Evolutionary conservation across 2,888 invertebrate genomes (phyloP).

Genomic region (Cataglyphis rosenhaueri): DNA sequence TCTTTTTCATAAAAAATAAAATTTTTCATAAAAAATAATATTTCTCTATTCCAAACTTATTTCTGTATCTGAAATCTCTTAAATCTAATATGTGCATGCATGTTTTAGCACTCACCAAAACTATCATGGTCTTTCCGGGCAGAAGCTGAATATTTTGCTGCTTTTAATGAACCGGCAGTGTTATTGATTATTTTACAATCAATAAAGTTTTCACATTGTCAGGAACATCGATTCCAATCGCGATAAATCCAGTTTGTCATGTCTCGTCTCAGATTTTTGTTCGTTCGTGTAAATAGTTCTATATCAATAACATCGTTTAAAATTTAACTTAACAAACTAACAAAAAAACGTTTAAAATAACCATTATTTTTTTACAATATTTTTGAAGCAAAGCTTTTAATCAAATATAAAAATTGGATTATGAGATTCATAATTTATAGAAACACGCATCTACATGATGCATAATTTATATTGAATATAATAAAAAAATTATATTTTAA

Average conservation of each 20-base stretch:
- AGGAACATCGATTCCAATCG: neutral
- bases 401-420: neutral
- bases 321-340: neutral
- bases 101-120: conserved; percentile 31
- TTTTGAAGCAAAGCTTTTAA: neutral
- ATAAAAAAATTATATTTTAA: neutral
- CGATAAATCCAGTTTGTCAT: neutral
- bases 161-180: neutral
- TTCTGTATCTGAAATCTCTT: neutral
- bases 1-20: neutral
- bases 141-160: neutral
- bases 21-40: neutral
- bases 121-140: neutral
- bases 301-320: neutral
- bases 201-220: neutral
- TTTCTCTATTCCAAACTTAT: neutral
- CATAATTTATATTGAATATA: neutral
- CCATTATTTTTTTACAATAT: neutral
- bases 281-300: neutral
- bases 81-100: conserved; percentile 16
- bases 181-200: neutral
- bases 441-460: neutral
- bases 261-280: conserved; percentile 1
- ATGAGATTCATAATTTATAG: neutral
- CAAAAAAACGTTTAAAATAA: neutral